Base-by-base conservation (phyloP, 1,140 invertebrate species). In the Oscheius sp. region DNA sequence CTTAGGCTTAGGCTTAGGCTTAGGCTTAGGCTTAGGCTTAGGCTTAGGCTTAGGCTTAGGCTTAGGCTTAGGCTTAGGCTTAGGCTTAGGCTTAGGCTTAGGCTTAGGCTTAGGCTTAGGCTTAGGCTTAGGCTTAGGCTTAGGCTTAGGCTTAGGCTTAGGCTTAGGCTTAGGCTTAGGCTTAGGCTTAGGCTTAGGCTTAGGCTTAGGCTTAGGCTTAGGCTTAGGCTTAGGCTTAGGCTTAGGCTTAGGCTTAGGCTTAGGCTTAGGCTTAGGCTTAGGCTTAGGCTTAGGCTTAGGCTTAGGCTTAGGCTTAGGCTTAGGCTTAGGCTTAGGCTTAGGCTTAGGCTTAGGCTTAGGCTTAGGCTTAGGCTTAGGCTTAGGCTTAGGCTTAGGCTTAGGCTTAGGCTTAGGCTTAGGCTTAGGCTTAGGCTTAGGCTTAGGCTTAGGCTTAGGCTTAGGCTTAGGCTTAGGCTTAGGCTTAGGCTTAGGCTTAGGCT, bases 1-100 rank as follows among this genome's bases (percentile, higher is more conserved):
- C 68, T 66, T 73, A 73, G 70, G 66, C 63, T 66, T 69, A 73
- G 70, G 66, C 63, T 66, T 69, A 73, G 59, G 63, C 70, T 52
- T 68, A 73, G 70, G 70, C 70, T 66, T 73, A 73, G 70, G 70
- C 70, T 66, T 73, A 73, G 70, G 70, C 70, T 66, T 73, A 73
- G 67, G 68, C 68, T 61, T 71, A 73, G 70, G 70, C 68, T 66
- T 68, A 73, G 70, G 70, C 70, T 66, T 73, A 73, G 70, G 63
- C 66, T 66, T 73, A 73, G 70, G 68, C 68, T 58, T 70, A 70
- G 62, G 31, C 55, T 58, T 70, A 70, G 62, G 68, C 68, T 58
- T 70, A 70, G 62, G 66, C 68, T 58, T 70, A 66, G 62, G 68
- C 68, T 36, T 70, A 66, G 62, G 68, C 68, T 34, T 70, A 70